Base-by-base conservation (phyloP, 2,113 vertebrate genomes). In the Callaeas wilsoni region DNA sequence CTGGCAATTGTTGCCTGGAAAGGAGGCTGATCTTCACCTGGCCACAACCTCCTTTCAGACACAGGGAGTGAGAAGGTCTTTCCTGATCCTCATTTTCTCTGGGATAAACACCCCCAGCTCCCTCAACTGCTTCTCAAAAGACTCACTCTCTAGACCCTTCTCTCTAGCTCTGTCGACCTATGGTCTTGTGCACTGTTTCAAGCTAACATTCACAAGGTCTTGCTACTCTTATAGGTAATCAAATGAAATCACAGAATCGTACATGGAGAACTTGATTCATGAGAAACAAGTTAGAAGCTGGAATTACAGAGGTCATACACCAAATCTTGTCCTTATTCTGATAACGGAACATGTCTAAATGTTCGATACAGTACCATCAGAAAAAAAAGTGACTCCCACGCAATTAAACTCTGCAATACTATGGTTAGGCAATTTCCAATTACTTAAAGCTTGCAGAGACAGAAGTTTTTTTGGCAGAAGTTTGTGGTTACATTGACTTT, bases 361-460 rank as follows among this genome's bases (percentile, higher is more conserved):
- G 23, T 33, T 63, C 0, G 0, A 53, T 44, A 23, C 3, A 73
- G 17, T 17, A 56, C 9, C n/a, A 62, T 70, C 19, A 78, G 22
- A 44, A 73, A 64, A 82, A 84, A 62, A 3, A 6, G 9, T 30
- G 12, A 53, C 29, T n/a, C 19, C 47, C 60, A 13, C 20, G 63
- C 33, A 62, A 60, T 46, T 44, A 39, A 60, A 52, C 12, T 56
- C n/a, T 41, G 35, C 20, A 63, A 39, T 39, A 30, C 7, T 33
- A 22, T 3, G 1, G 41, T 71, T 87, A 84, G 71, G 35, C 21
- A 81, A 73, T 56, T 87, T 90, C 44, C 18, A 81, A 3, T 18
- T 37, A 59, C 32, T 67, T 84, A 64, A 52, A 69, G 27, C 10
- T 69, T 84, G 39, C 64, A 52, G 18, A 27, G n/a, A 20, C 19